Percentiles rank a stretch among this genome's conserved stretches.
Conservation (phyloP, 2,888 invertebrate genomes). For the Tachina fera region DNA sequence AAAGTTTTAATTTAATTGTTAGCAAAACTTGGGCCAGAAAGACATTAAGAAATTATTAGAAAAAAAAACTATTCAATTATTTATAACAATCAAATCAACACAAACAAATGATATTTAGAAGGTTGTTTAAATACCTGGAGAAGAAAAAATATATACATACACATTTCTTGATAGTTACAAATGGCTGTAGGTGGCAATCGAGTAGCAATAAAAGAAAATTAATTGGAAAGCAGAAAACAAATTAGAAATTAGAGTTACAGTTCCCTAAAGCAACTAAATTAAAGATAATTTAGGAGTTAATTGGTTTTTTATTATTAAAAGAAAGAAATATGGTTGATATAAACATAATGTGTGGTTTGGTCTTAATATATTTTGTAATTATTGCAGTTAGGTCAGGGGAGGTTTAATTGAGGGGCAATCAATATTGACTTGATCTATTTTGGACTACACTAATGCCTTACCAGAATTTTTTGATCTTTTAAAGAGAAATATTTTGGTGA, state of each 20-base stretch:
- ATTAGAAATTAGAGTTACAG: no score
- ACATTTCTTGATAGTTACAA: constrained; percentile 8
- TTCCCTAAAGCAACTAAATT: neutral
- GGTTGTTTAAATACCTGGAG: neutral
- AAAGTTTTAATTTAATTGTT: constrained; percentile 70
- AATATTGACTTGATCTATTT: no score
- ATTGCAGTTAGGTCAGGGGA: no score
- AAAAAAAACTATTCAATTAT: constrained; percentile 64
- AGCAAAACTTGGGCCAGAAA: constrained; percentile 50
- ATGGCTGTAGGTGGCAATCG: neutral
- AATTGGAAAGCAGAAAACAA: neutral
- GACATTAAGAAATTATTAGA: constrained; percentile 49
- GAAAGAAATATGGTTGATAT: no score
- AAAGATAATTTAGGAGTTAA: neutral
- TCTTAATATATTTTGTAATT: no score
- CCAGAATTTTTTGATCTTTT: no score
- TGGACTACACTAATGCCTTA: no score
- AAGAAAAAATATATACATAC: neutral
- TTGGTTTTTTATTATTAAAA: neutral
- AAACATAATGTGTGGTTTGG: no score
- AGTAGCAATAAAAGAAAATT: constrained; percentile 15
- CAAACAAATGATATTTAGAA: constrained; percentile 48
- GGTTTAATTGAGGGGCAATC: no score
- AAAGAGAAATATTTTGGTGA: no score
- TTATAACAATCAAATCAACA: constrained; percentile 67